Evolutionary conservation across 2,888 invertebrate species (phyloP).

Genomic region (Pyrrhia umbra): DNA sequence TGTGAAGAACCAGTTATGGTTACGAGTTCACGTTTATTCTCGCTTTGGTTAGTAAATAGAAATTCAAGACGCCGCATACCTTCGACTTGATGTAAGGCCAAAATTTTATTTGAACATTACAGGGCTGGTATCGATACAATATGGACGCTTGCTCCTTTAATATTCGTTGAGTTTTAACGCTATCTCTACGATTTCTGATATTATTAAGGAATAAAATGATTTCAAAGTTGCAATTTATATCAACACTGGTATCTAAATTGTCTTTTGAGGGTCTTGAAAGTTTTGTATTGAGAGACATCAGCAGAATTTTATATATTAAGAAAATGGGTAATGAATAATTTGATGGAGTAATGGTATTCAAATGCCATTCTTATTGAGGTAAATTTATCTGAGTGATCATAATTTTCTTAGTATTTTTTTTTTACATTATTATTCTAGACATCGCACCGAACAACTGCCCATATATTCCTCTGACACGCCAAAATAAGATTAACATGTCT

Average conservation of each 20-base stretch:
- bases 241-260: conserved; percentile 19
- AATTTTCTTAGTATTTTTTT: not conserved
- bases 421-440: conserved; percentile 14
- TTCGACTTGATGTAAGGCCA: not conserved
- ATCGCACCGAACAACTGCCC: not conserved
- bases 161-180: conserved; percentile 18
- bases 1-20: conserved; percentile 22
- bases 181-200: conserved; percentile 6
- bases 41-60: conserved; percentile 11
- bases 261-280: not conserved
- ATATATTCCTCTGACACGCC: conserved; percentile 32
- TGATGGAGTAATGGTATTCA: too few relatives aligned
- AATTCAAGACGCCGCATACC: conserved; percentile 18
- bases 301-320: not conserved
- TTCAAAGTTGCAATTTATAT: conserved; percentile 5
- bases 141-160: conserved; percentile 20
- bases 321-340: too few relatives aligned
- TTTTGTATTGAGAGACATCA: not conserved
- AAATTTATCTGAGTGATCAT: too few relatives aligned
- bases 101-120: conserved; percentile 17
- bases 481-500: conserved; percentile 59
- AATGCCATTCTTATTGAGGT: not conserved
- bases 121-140: conserved; percentile 4
- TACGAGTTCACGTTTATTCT: conserved; percentile 21
- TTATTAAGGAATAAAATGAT: conserved; percentile 29